Evolutionary conservation across 64 coral and sea anemone genomes (phyloP), one percentile per base, ranked within the genome.

Genomic region (Montipora capricornis): DNA sequence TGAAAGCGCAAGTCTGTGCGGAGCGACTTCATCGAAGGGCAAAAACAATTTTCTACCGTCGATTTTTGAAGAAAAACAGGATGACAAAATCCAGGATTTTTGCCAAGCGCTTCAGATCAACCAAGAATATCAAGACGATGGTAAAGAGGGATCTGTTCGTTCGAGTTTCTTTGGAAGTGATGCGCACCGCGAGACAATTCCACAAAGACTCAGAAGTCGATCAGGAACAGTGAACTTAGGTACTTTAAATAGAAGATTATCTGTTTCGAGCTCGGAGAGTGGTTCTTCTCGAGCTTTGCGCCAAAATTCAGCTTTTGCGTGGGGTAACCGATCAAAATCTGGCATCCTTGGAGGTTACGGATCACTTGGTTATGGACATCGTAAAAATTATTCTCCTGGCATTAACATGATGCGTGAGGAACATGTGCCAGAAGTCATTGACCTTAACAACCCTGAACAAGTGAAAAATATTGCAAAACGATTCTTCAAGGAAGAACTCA

Each of bases 1-100:
- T 5, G 16, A 59, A 4, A 16, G 6, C 3, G 64, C 44, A 6
- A 37, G 44, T 57, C 1, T 11, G 53, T 17, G 68, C 71, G 82
- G 82, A 57, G 11, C 2, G 53, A 57, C 0, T 57, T 57, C 53
- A 57, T 57, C 82, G 6, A 68, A 44, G 47, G 37, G 46, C 2
- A 70, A 64, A 48, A 86, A 49, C 44, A 86, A 86, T 8, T 84
- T 84, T 44, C 62, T 84, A 11, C 82, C 82, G 7, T 84, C 82
- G 26, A 84, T 84, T 45, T 84, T 70, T 57, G 82, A 84, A 84
- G 82, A 84, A 49, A 86, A 50, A n/a, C 67, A 86, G 3, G 82
- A 86, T 10, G 82, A 86, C 6, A 86, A 86, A 45, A 86, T 86
- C 4, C 82, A 86, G 60, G 82, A 86, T 29, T 20, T 86, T 86